Base-by-base conservation (phyloP, 2,113 vertebrate species). In the Ageneiosus marmoratus region DNA sequence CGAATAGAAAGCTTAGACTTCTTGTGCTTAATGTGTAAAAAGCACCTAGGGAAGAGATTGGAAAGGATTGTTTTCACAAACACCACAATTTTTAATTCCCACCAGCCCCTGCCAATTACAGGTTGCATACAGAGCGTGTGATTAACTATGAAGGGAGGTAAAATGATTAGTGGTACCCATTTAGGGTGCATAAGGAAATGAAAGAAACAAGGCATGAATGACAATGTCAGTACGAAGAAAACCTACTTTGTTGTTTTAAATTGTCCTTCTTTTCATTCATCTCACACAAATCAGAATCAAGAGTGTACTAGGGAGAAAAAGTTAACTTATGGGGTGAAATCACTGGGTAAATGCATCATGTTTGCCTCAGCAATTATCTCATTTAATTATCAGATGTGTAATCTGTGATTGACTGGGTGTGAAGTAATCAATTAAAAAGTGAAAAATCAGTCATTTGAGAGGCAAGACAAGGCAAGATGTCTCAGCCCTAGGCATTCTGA, bases 401-500 rank as follows among this genome's bases (percentile, higher is more conserved):
- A 74, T n/a, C 65, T 65, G 80, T 81, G 85, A 80, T 88, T 88
- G 79, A 75, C 41, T 37, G 67, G 62, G 82, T 83, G 82, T 89
- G 85, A 89, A 86, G 77, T 83, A 72, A 89, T 87, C 86, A 89
- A 88, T 90, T 89, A 90, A 88, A 69, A 85, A 87, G 84, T 27
- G 72, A 41, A n/a, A 86, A 87, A 89, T 83, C 86, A 86, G 82
- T 50, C 44, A 80, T 60, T n/a, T 3, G 58, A 74, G 53, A 83
- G 85, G 83, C 84, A 85, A 83, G 86, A 75, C 58, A 50, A 84
- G 83, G 84, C 84, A 81, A 84, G 55, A 82, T 65, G 74, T 72
- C 41, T 46, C 51, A 79, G 53, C n/a, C 37, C 34, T 8, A 76
- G 13, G 73, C 20, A 77, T 70, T 72, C 48, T 48, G 20, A 55